These are phyloP conservation scores for Coturnix japonica DNA, from an alignment of 2,113 vertebrate genomes.

Conservation along the genomic window DNA sequence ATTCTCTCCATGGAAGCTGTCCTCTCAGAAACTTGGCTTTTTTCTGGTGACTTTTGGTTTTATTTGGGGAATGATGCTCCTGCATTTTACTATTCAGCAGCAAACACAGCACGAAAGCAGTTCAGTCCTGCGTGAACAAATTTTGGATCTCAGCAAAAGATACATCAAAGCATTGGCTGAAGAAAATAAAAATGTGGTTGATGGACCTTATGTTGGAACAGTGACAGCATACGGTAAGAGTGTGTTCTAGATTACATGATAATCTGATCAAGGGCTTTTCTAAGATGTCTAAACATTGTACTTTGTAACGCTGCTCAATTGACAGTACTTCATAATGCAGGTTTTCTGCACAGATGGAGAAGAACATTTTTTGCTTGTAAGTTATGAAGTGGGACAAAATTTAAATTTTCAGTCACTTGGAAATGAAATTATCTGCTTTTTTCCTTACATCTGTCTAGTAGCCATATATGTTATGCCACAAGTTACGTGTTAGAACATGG, in stretches of 20 bases:
- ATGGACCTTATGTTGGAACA: constrained; percentile 96
- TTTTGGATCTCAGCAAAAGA: constrained; percentile 98
- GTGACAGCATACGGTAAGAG: constrained; percentile 97
- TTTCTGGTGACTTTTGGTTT: constrained; percentile 98
- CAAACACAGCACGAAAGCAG: constrained; percentile 94
- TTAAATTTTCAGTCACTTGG: not conserved
- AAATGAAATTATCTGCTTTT: not conserved
- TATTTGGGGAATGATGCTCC: constrained; percentile 99
- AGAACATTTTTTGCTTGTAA: not conserved
- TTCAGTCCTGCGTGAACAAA: constrained; percentile 92
- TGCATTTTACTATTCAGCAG: constrained; percentile 99
- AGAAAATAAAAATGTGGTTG: constrained; percentile 95
- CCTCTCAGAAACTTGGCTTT: constrained; percentile 97
- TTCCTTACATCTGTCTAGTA: not conserved
- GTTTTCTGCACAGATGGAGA: not conserved
- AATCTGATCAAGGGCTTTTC: not conserved
- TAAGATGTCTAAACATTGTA: not conserved
- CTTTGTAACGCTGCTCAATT: not conserved
- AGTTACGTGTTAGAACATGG: not conserved
- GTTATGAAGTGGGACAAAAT: not conserved
- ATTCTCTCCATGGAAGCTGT: constrained; percentile 93
- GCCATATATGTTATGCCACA: not conserved
- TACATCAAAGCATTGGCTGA: constrained; percentile 97
- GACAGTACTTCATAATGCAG: not conserved
- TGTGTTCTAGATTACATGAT: not conserved